Percentiles rank a stretch among this genome's conserved stretches.
These are phyloP conservation scores for Macrochelys suwanniensis DNA, from an alignment of 2,797 vertebrate genomes.

Conservation along the genomic window DNA sequence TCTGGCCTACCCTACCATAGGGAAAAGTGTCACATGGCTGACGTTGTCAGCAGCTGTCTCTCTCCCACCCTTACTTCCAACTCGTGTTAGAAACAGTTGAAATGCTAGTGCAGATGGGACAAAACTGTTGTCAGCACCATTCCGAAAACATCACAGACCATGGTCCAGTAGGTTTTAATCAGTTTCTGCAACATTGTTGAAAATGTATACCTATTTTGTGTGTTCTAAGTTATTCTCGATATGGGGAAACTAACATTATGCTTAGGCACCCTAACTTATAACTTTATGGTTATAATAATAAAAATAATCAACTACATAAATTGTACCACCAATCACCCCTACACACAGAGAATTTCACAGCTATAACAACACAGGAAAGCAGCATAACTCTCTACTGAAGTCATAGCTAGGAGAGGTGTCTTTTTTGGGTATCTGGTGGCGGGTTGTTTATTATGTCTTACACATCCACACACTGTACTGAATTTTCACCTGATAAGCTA, in stretches of 20 bases:
- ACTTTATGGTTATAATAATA: not conserved
- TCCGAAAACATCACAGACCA: rapidly evolving
- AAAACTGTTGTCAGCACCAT: rapidly evolving
- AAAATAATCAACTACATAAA: not conserved
- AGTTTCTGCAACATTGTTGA: rapidly evolving
- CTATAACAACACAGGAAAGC: rapidly evolving
- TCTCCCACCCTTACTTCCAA: rapidly evolving
- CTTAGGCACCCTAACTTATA: not conserved
- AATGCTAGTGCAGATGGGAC: not conserved
- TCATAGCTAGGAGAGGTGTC: rapidly evolving
- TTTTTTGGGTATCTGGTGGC: rapidly evolving
- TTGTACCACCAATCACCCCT: rapidly evolving
- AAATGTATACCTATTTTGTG: not conserved
- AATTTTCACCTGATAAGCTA: not conserved
- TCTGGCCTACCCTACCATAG: not conserved
- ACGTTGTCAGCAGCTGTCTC: not conserved
- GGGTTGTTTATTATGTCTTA: rapidly evolving
- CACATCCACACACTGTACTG: rapidly evolving
- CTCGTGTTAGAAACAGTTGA: not conserved
- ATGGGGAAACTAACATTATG: not conserved
- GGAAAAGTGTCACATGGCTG: not conserved
- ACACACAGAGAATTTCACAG: rapidly evolving
- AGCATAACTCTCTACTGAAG: not conserved
- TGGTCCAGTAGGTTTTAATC: rapidly evolving
- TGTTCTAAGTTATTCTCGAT: not conserved